Conservation (phyloP, 2,797 vertebrate genomes). For the Gymnocypris eckloni region DNA sequence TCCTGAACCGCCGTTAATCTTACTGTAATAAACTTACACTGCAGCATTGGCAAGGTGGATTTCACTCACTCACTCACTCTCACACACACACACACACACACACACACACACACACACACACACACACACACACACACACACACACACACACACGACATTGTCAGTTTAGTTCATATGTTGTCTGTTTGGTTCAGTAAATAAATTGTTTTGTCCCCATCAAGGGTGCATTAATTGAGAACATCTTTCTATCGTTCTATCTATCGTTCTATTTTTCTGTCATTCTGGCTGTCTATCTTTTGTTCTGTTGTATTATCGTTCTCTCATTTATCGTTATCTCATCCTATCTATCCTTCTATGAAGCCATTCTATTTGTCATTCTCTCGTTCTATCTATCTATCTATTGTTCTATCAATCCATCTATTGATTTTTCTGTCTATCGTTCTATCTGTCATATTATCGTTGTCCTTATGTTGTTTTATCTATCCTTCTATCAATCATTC, state of each 20-base stretch:
- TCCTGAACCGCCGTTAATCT: conserved; percentile 76
- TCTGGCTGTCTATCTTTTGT: background rate
- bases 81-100: too few species aligned
- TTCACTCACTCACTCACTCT: background rate
- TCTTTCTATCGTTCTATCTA: background rate
- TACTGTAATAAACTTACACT: conserved; percentile 75
- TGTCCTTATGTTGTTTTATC: background rate
- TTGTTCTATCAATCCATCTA: too few species aligned
- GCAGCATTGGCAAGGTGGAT: conserved; percentile 62
- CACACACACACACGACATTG: background rate
- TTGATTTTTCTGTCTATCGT: background rate
- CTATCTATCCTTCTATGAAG: background rate
- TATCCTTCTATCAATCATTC: too few species aligned
- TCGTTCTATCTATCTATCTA: background rate
- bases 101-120: background rate
- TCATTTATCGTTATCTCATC: too few species aligned
- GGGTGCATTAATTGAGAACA: background rate
- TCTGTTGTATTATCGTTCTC: background rate
- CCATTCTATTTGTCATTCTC: background rate
- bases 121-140: background rate
- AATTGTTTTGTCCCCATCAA: background rate
- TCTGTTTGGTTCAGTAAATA: background rate
- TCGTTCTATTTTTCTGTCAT: background rate
- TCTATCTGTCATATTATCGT: background rate
- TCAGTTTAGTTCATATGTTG: background rate